These are phyloP conservation scores for Sciurus niger DNA, from an alignment of 2,113 vertebrate species.

Conservation along the genomic window DNA sequence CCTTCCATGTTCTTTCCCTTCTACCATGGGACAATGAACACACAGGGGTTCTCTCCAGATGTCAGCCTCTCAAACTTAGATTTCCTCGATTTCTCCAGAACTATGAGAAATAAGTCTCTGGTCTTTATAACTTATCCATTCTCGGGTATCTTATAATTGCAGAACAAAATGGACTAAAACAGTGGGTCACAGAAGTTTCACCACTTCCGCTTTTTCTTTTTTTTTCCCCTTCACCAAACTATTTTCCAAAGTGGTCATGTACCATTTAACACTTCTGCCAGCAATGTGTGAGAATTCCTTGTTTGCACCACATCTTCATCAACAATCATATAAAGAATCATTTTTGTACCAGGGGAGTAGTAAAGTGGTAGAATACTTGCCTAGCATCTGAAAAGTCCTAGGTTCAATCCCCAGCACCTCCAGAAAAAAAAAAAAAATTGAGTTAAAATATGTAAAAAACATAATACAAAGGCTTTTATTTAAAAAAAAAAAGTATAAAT, in stretches of 20 bases:
- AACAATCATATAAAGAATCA: neutral
- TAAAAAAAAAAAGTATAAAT: neutral
- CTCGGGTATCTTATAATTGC: neutral
- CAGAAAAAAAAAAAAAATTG: neutral
- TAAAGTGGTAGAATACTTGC: neutral
- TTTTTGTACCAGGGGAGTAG: too few species aligned
- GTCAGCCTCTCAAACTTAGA: neutral
- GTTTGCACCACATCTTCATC: conserved; percentile 5
- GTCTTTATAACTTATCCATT: neutral
- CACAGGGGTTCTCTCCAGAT: neutral
- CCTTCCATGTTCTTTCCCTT: neutral
- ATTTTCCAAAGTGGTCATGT: conserved; percentile 19
- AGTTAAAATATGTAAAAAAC: neutral
- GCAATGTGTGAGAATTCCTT: conserved; percentile 24
- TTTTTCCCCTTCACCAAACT: neutral
- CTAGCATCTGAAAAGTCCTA: neutral
- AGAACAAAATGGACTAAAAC: neutral
- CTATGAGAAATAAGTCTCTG: neutral
- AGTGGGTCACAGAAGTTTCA: conserved; percentile 18
- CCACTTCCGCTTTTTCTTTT: neutral
- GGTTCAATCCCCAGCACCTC: neutral
- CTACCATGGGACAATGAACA: neutral
- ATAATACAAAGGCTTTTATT: neutral
- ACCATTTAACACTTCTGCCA: neutral
- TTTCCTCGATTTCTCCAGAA: neutral